These are phyloP conservation scores for Aythya fuligula DNA, from an alignment of 2,797 vertebrate genomes.

Conservation along the genomic window DNA sequence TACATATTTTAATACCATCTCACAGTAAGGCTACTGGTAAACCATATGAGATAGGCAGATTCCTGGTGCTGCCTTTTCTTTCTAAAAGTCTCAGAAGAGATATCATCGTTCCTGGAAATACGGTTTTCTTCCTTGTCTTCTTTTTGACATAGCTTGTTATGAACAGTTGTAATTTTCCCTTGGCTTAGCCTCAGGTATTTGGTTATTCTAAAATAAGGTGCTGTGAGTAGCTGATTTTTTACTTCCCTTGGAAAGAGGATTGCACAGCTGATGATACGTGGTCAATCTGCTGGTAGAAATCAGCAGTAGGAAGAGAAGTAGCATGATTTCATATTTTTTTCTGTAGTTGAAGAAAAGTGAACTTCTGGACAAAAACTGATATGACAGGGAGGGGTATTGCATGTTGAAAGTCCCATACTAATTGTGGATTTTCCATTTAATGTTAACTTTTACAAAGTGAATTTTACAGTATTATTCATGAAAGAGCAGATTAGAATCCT, in stretches of 20 bases:
- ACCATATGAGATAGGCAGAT: background rate
- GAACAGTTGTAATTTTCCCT: background rate
- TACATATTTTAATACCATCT: conserved; percentile 43
- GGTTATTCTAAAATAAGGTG: background rate
- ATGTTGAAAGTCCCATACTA: background rate
- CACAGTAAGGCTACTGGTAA: background rate
- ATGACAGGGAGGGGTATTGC: background rate
- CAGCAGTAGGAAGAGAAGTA: background rate
- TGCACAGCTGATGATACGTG: background rate
- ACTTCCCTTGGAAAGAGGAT: background rate
- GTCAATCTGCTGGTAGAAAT: background rate
- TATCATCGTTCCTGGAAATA: background rate
- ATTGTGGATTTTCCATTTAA: background rate
- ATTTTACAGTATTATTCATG: background rate
- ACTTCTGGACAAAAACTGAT: background rate
- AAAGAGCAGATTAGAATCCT: conserved; percentile 4
- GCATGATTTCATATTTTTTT: background rate
- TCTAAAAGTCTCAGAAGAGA: background rate
- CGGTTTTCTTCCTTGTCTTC: background rate
- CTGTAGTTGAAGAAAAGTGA: background rate
- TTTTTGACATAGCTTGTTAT: background rate
- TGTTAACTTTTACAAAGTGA: background rate
- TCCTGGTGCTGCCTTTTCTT: background rate
- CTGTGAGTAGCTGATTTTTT: background rate
- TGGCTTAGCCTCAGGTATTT: background rate